Evolutionary conservation across 2,113 vertebrate species (phyloP).

Genomic region (Periophthalmus modestus): DNA sequence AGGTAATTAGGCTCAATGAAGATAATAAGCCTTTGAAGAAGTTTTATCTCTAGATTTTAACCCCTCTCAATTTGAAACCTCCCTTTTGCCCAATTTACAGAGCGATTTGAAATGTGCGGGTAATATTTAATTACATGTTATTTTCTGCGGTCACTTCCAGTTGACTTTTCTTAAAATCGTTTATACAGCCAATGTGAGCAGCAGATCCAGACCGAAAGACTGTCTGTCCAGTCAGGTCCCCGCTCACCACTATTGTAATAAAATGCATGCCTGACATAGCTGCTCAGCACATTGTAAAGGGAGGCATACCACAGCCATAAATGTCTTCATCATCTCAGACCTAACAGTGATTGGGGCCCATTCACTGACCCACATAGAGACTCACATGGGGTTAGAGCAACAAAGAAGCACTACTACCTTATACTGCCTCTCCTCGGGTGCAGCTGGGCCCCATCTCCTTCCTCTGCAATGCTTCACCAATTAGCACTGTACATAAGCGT

Average conservation of each 20-base stretch:
- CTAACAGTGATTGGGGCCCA: constrained; percentile 8
- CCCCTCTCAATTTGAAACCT: neutral
- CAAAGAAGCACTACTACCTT: constrained; percentile 5
- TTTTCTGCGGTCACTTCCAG: neutral
- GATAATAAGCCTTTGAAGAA: neutral
- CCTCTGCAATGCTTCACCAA: constrained; percentile 17
- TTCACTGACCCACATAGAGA: constrained; percentile 16
- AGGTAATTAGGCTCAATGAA: neutral
- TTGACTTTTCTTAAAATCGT: neutral
- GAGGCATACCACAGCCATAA: constrained; percentile 11
- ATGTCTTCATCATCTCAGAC: constrained; percentile 12
- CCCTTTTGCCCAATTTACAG: neutral
- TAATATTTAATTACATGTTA: neutral
- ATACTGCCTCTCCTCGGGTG: constrained; percentile 3
- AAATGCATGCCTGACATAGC: constrained; percentile 12
- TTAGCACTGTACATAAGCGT: constrained; percentile 25
- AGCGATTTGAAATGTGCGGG: neutral
- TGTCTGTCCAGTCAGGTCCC: neutral
- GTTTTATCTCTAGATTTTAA: constrained; percentile 5
- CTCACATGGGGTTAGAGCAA: constrained; percentile 8
- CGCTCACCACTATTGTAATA: neutral
- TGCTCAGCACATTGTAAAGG: constrained; percentile 7
- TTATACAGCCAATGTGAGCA: neutral
- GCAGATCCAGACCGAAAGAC: neutral
- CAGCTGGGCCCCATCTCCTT: constrained; percentile 10